phyloP scores from a whole-genome alignment of 2,888 invertebrate genomes.

The Leuctra nigra region DNA sequence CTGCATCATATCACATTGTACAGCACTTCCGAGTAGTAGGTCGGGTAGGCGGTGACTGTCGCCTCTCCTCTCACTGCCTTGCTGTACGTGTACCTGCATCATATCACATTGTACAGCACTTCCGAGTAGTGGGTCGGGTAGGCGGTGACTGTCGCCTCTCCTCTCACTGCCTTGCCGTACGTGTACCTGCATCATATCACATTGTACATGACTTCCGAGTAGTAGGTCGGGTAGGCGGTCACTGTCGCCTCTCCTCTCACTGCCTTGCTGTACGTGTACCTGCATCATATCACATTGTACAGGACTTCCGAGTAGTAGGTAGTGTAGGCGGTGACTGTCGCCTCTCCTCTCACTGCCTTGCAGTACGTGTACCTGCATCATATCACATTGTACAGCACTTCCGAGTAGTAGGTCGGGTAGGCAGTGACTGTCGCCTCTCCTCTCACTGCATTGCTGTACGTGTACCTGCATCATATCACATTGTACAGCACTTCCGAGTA shows the following conservation, averaged over 20 bases:
- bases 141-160: slow-evolving; percentile 76
- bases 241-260: slow-evolving; percentile 81
- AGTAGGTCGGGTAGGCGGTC: slow-evolving; percentile 76
- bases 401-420: slow-evolving; percentile 74
- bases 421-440: slow-evolving; percentile 81
- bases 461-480: slow-evolving; percentile 55
- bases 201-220: slow-evolving; percentile 63
- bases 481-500: slow-evolving; percentile 66
- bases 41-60: slow-evolving; percentile 76
- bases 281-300: slow-evolving; percentile 45
- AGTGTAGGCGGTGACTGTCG: slow-evolving; percentile 77
- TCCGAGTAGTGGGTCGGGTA: slow-evolving; percentile 76
- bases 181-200: slow-evolving; percentile 58
- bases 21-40: slow-evolving; percentile 68
- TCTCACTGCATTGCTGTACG: slow-evolving; percentile 77
- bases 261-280: slow-evolving; percentile 79
- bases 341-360: slow-evolving; percentile 77
- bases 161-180: slow-evolving; percentile 79
- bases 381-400: slow-evolving; percentile 55
- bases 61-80: slow-evolving; percentile 81
- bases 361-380: slow-evolving; percentile 71
- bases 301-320: slow-evolving; percentile 71
- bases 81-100: slow-evolving; percentile 70
- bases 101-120: slow-evolving; percentile 52
- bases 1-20: slow-evolving; percentile 49